Percentiles rank a stretch among this genome's conserved stretches.
Evolutionary conservation across 2,113 vertebrate species (phyloP).

Genomic region (Tychaedon coryphoeus): DNA sequence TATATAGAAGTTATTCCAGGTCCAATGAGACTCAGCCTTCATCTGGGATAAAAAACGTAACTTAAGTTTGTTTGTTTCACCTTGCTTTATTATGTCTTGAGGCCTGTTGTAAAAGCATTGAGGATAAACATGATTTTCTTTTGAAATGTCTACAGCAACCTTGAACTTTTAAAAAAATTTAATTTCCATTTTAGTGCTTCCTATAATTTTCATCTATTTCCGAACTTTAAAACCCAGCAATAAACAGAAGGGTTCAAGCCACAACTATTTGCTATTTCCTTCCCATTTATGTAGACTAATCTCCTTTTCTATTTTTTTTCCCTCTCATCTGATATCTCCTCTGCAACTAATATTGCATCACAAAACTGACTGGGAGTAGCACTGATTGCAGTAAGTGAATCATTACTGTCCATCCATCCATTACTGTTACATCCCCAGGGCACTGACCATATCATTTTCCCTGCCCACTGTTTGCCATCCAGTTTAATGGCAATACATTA

Average conservation of each 20-base stretch:
- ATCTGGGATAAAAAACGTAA: background rate
- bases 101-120: background rate
- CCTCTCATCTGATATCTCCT: background rate
- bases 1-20: background rate
- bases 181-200: constrained; percentile 7
- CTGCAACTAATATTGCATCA: constrained; percentile 1
- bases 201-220: background rate
- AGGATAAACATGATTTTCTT: background rate
- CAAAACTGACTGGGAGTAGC: constrained; percentile 8
- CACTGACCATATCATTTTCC: background rate
- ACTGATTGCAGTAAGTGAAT: constrained; percentile 36
- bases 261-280: background rate
- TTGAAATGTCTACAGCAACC: background rate
- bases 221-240: background rate
- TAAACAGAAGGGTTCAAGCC: background rate
- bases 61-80: background rate
- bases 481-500: constrained; percentile 31
- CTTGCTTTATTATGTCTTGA: background rate
- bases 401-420: constrained; percentile 39
- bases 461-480: constrained; percentile 19
- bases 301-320: background rate
- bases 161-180: background rate
- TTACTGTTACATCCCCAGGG: constrained; percentile 22
- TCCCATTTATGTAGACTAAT: background rate
- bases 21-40: background rate